These are phyloP conservation scores for Seira sanloemensis DNA, from an alignment of 2,888 invertebrate species.

Conservation along the genomic window DNA sequence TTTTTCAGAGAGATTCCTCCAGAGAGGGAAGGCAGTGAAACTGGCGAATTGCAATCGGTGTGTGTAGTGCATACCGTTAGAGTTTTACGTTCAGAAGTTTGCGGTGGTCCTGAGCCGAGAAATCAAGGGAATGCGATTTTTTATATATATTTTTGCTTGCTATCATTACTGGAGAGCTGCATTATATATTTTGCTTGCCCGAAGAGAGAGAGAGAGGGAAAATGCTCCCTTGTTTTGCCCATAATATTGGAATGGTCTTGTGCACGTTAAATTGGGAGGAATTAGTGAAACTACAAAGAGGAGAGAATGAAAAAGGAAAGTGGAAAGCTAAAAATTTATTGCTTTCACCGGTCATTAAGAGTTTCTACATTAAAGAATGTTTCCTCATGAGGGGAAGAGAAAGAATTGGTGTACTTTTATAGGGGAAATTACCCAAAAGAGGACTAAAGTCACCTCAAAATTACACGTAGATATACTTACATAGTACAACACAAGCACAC, in stretches of 20 bases:
- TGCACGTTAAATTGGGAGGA: constrained; percentile 3
- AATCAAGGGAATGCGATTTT: no score
- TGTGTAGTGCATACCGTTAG: background rate
- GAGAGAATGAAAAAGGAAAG: constrained; percentile 50
- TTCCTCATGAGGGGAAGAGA: constrained; percentile 49
- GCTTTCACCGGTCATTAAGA: constrained; percentile 72
- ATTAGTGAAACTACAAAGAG: constrained; percentile 20
- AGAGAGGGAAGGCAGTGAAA: constrained; percentile 9
- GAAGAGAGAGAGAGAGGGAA: background rate
- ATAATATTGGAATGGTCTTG: background rate
- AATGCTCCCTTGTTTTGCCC: background rate
- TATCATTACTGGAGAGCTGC: background rate
- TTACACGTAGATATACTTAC: background rate
- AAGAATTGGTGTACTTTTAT: background rate
- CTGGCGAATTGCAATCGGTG: constrained; percentile 45
- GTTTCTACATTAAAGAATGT: constrained; percentile 65
- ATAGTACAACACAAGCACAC: background rate
- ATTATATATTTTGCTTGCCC: background rate
- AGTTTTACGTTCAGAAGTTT: background rate
- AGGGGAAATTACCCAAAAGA: no score
- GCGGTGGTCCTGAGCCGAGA: background rate
- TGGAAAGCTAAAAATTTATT: constrained; percentile 69
- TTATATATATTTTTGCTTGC: background rate
- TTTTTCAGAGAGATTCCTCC: background rate
- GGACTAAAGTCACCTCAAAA: background rate